These are phyloP conservation scores for Synchiropus splendidus DNA, from an alignment of 2,113 vertebrate species.

Conservation along the genomic window DNA sequence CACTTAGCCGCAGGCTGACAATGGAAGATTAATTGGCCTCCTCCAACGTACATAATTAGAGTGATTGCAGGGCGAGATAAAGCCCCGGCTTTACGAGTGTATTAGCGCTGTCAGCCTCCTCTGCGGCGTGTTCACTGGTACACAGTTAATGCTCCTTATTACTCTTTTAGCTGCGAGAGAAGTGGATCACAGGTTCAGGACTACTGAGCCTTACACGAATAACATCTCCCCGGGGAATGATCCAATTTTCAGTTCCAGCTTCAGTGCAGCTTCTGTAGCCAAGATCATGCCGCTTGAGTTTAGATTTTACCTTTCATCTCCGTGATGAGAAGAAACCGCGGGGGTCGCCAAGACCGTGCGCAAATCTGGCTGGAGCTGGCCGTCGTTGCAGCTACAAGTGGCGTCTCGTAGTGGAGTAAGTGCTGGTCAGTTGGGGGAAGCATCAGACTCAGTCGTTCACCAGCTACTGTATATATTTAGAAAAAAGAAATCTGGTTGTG, in stretches of 20 bases:
- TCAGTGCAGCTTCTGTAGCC: constrained; percentile 10
- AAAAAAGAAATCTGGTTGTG: no score
- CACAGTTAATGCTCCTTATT: constrained; percentile 39
- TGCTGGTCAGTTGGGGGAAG: no score
- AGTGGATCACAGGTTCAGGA: constrained; percentile 39
- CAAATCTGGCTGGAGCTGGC: constrained; percentile 36
- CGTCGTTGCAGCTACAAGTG: constrained; percentile 45
- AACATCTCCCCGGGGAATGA: constrained; percentile 34
- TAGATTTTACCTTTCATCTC: constrained; percentile 25
- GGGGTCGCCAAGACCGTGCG: constrained; percentile 28
- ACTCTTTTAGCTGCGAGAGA: constrained; percentile 34
- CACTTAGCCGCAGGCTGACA: constrained; percentile 79
- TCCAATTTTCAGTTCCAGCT: constrained; percentile 30
- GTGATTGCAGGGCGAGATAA: constrained; percentile 78
- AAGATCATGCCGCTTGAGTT: constrained; percentile 1
- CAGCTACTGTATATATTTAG: no score
- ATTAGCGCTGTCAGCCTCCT: constrained; percentile 45
- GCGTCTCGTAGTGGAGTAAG: constrained; percentile 1
- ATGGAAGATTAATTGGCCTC: constrained; percentile 81
- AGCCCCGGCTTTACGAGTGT: constrained; percentile 73
- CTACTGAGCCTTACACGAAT: constrained; percentile 34
- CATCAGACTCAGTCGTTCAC: no score
- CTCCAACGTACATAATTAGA: constrained; percentile 81
- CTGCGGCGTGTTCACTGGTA: constrained; percentile 25
- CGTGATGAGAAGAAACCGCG: constrained; percentile 24